Percentiles rank a stretch among this genome's conserved stretches.
These are phyloP conservation scores for Argyresthia goedartella DNA, from an alignment of 2,888 invertebrate species.

Conservation along the genomic window DNA sequence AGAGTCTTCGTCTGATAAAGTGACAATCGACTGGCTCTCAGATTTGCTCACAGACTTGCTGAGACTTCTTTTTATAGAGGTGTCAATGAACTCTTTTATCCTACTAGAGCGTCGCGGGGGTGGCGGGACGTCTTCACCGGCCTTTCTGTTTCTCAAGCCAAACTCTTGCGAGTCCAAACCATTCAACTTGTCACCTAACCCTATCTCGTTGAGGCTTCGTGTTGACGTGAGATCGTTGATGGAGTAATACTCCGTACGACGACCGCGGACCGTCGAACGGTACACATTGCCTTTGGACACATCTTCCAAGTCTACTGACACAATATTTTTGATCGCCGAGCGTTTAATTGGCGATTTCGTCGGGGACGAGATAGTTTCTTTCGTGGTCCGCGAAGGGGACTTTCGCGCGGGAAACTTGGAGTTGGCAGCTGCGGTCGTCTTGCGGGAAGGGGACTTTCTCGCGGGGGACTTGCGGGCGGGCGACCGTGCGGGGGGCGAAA, in stretches of 20 bases:
- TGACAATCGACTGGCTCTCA: slow-evolving; percentile 44
- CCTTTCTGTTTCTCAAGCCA: slow-evolving; percentile 36
- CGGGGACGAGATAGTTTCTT: slow-evolving; percentile 23
- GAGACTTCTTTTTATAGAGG: slow-evolving; percentile 41
- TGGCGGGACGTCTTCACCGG: slow-evolving; percentile 34
- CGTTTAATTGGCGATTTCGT: slow-evolving; percentile 47
- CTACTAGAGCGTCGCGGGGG: slow-evolving; percentile 43
- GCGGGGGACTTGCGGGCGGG: slow-evolving; percentile 63
- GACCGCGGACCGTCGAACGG: slow-evolving; percentile 33
- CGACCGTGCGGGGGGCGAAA: slow-evolving; percentile 41
- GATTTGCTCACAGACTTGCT: slow-evolving; percentile 51
- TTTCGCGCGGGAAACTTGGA: slow-evolving; percentile 49
- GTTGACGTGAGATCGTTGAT: slow-evolving; percentile 34
- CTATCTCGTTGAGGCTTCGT: slow-evolving; percentile 19
- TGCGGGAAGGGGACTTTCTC: slow-evolving; percentile 61
- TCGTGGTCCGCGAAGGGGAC: slow-evolving; percentile 46
- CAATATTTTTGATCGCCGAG: slow-evolving; percentile 31
- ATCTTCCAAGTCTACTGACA: slow-evolving; percentile 30
- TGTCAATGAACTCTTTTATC: slow-evolving; percentile 37
- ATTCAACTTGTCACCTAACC: slow-evolving; percentile 33
- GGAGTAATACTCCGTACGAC: slow-evolving; percentile 43
- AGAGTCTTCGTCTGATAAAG: slow-evolving; percentile 46
- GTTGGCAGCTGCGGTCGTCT: slow-evolving; percentile 28
- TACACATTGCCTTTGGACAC: slow-evolving; percentile 30
- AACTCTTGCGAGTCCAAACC: slow-evolving; percentile 36